Percentiles rank a stretch among this genome's conserved stretches.
These are phyloP conservation scores for Columba livia DNA, from an alignment of 2,113 vertebrate genomes.

Conservation along the genomic window DNA sequence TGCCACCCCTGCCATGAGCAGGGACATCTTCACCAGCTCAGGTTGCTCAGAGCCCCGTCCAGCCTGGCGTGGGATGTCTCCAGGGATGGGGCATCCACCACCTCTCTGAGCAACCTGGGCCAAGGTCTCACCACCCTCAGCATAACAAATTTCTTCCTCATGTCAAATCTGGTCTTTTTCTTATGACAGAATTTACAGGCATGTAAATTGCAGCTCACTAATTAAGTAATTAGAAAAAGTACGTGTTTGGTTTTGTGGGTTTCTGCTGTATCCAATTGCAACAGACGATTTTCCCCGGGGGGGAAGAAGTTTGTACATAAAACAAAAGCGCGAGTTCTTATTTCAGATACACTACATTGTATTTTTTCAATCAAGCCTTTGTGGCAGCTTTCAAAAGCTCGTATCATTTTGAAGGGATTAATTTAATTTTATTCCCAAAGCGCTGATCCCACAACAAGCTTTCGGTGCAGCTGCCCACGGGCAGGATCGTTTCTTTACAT, in stretches of 20 bases:
- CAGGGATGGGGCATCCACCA: no score
- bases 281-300: neutral
- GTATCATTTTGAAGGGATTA: neutral
- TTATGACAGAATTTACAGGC: neutral
- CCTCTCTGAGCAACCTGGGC: no score
- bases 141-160: no score
- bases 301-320: fast-evolving
- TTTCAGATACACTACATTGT: neutral
- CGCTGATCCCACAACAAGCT: neutral
- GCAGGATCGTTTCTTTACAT: neutral
- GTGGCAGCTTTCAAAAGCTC: neutral
- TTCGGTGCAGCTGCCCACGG: neutral
- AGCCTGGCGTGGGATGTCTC: no score
- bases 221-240: neutral
- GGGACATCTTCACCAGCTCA: no score
- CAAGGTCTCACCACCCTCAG: no score
- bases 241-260: neutral
- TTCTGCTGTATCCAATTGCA: neutral
- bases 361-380: neutral
- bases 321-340: neutral
- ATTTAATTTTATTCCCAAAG: neutral
- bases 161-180: neutral
- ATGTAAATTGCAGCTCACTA: neutral
- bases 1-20: no score
- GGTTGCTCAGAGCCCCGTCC: no score